Conservation (phyloP, 1,140 invertebrate genomes). For the Onthophagus taurus region DNA sequence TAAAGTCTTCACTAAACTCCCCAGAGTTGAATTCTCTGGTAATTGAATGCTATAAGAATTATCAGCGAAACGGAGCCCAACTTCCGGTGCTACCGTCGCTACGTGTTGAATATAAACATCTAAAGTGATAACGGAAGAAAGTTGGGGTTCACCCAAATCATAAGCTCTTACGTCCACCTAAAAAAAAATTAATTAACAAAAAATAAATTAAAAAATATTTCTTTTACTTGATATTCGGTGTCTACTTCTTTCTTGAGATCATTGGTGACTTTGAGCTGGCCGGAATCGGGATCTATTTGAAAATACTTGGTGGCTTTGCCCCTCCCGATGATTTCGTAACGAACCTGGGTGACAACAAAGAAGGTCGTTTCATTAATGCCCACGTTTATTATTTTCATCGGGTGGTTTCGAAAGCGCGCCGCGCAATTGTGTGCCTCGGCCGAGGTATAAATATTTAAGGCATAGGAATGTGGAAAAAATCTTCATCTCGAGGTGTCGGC, state of each 20-base stretch:
- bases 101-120: conserved; percentile 77
- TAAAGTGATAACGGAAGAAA: conserved; percentile 68
- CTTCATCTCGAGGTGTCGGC: too few species aligned
- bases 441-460: too few species aligned
- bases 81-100: conserved; percentile 49
- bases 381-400: too few species aligned
- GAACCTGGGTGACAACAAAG: conserved; percentile 32
- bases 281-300: conserved; percentile 75
- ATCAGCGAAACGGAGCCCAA: conserved; percentile 73
- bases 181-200: conserved; percentile 9
- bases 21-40: conserved; percentile 61
- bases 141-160: conserved; percentile 75
- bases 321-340: conserved; percentile 72
- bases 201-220: not conserved
- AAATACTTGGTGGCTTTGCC: conserved; percentile 76
- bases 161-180: conserved; percentile 76
- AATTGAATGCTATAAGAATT: conserved; percentile 71
- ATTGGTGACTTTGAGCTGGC: conserved; percentile 65
- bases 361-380: not conserved
- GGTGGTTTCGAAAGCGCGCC: too few species aligned
- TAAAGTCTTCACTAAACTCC: conserved; percentile 59
- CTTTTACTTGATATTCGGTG: conserved; percentile 67
- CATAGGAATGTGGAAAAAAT: too few species aligned
- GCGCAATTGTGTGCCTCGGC: too few species aligned
- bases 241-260: conserved; percentile 75